Percentiles rank a stretch among this genome's conserved stretches.
Conservation (phyloP, 2,888 invertebrate genomes). For the Melieria omissa region DNA sequence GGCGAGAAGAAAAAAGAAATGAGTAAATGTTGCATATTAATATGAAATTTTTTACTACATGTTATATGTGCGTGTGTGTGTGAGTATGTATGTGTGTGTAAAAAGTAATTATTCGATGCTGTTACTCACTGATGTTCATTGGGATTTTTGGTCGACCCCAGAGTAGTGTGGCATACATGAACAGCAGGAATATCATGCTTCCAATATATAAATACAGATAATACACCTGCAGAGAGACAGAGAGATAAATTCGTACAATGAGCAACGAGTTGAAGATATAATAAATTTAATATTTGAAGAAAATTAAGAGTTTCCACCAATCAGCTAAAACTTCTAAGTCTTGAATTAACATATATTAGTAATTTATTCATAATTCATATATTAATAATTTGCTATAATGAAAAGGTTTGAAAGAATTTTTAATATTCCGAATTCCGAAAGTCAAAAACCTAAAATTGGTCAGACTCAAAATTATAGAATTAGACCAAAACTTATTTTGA, state of each 20-base stretch:
- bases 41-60: conserved; percentile 2
- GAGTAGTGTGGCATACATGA: conserved; percentile 84
- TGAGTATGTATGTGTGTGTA: conserved; percentile 11
- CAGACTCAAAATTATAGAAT: too few relatives aligned
- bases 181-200: conserved; percentile 85
- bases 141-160: conserved; percentile 73
- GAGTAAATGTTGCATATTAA: neutral
- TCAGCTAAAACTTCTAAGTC: too few relatives aligned
- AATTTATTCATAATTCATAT: too few relatives aligned
- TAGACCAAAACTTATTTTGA: too few relatives aligned
- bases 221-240: conserved; percentile 73
- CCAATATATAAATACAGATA: conserved; percentile 88
- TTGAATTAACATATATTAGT: too few relatives aligned
- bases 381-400: too few relatives aligned
- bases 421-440: too few relatives aligned
- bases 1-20: too few relatives aligned
- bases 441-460: too few relatives aligned
- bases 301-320: too few relatives aligned
- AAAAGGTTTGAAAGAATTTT: too few relatives aligned
- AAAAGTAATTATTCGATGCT: neutral
- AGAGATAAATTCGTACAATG: neutral
- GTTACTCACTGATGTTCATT: conserved; percentile 70
- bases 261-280: neutral
- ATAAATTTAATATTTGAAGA: too few relatives aligned
- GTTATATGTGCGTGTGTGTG: neutral